Percentiles rank a stretch among this genome's conserved stretches.
These are phyloP conservation scores for Latrodectus geometricus DNA, from an alignment of 1,140 invertebrate species.

Conservation along the genomic window DNA sequence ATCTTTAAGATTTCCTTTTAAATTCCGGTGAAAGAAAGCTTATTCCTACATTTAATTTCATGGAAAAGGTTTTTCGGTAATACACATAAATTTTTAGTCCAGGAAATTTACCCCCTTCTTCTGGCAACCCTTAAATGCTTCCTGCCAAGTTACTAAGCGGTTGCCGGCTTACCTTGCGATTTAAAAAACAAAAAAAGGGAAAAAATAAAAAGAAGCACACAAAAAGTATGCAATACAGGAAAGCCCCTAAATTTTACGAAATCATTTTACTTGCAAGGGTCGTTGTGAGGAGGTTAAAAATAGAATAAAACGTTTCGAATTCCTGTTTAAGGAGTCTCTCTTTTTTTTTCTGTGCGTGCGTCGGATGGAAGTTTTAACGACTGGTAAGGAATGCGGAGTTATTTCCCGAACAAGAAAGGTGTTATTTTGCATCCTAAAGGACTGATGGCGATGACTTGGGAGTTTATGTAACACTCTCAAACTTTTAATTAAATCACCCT, in stretches of 20 bases:
- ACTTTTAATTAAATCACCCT: constrained; percentile 54
- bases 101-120: background rate
- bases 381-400: constrained; percentile 33
- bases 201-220: background rate
- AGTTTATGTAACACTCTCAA: constrained; percentile 49
- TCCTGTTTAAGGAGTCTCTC: constrained; percentile 40
- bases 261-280: constrained; percentile 43
- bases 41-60: too few species aligned
- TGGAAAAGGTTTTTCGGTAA: too few species aligned
- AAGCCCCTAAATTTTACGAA: constrained; percentile 54
- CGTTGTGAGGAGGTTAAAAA: background rate
- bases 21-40: too few species aligned
- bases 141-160: background rate
- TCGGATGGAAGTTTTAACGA: constrained; percentile 54
- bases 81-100: too few species aligned
- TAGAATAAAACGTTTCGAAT: constrained; percentile 35
- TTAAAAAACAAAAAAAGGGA: background rate
- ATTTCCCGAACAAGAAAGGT: constrained; percentile 18
- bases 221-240: constrained; percentile 50
- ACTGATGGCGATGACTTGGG: constrained; percentile 31
- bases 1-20: too few species aligned
- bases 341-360: constrained; percentile 10
- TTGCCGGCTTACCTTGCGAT: background rate
- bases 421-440: constrained; percentile 58
- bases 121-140: background rate